Evolutionary conservation across 2,113 vertebrate genomes (phyloP).

Genomic region (Phyllostomus hastatus): DNA sequence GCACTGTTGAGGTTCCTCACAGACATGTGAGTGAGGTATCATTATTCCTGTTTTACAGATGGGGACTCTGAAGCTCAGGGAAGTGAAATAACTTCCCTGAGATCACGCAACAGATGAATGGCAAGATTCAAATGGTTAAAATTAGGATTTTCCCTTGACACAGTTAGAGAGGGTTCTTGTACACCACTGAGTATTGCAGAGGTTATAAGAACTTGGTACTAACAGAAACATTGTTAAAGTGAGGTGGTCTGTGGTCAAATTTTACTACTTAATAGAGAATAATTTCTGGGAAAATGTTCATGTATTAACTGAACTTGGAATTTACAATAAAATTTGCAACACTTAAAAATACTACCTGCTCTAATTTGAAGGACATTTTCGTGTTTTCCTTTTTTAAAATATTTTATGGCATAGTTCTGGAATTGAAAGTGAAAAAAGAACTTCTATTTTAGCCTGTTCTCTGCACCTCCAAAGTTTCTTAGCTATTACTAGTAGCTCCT

Average conservation of each 20-base stretch:
- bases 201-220: background rate
- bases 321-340: conserved; percentile 43
- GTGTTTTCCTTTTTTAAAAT: background rate
- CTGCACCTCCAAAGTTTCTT: background rate
- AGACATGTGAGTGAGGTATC: background rate
- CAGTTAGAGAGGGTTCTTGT: background rate
- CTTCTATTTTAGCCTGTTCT: background rate
- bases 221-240: background rate
- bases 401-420: background rate
- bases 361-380: conserved; percentile 11
- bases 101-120: background rate
- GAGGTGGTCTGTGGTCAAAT: background rate
- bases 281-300: background rate
- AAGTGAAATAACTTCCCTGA: background rate
- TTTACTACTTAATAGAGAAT: conserved; percentile 22
- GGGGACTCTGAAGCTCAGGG: background rate
- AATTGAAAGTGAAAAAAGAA: conserved; percentile 57
- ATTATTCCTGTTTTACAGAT: background rate
- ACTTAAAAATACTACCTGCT: conserved; percentile 34
- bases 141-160: background rate
- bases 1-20: background rate
- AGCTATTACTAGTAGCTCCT: background rate
- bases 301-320: background rate
- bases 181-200: background rate
- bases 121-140: background rate